Percentiles rank a stretch among this genome's conserved stretches.
phyloP scores from a whole-genome alignment of 37 sponge, comb jelly and placozoan species.

The Spongilla lacustris region DNA sequence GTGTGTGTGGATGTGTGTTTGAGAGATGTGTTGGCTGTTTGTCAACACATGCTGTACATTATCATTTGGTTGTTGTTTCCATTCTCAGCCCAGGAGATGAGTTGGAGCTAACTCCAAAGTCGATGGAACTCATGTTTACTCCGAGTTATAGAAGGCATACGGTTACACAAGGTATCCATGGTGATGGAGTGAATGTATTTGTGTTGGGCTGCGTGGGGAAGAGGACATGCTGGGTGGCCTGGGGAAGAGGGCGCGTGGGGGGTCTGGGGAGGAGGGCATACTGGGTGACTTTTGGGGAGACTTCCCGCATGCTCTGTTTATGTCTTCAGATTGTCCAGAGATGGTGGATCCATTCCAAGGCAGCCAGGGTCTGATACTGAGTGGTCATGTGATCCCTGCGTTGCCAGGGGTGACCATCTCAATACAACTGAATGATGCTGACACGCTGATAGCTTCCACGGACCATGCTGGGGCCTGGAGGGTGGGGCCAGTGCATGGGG shows the following conservation, averaged over 20 bases:
- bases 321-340: constrained; percentile 69
- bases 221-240: no score
- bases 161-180: constrained; percentile 18
- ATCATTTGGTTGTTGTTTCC: neutral
- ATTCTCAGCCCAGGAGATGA: constrained; percentile 39
- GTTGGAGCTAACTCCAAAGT: constrained; percentile 45
- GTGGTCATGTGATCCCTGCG: constrained; percentile 58
- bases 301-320: neutral
- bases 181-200: no score
- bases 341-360: constrained; percentile 53
- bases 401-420: constrained; percentile 58
- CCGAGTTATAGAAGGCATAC: constrained; percentile 16
- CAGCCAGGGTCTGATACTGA: constrained; percentile 60
- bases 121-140: constrained; percentile 47
- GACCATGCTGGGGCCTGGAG: neutral
- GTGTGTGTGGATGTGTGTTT: neutral
- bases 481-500: neutral
- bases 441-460: constrained; percentile 11
- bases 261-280: no score
- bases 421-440: constrained; percentile 16
- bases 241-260: no score
- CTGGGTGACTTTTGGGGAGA: neutral
- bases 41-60: neutral
- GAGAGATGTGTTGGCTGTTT: neutral
- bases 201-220: no score